Conservation (phyloP, 2,797 vertebrate species). For the Propithecus deckenii region DNA sequence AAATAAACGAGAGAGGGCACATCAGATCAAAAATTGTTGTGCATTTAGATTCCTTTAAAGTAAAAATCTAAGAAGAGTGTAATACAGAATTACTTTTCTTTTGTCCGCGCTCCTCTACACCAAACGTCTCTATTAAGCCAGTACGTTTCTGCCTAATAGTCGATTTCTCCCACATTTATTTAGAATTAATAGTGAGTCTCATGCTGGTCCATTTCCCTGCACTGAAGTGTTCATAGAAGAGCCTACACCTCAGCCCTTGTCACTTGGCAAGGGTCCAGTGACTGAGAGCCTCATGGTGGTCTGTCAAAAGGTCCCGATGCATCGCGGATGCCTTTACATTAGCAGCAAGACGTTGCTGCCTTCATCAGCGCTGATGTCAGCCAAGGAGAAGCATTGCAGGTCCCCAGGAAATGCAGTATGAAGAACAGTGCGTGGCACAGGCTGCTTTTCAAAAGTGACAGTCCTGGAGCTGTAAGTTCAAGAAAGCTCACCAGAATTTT, state of each 20-base stretch:
- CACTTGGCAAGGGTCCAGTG: constrained; percentile 62
- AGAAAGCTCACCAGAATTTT: constrained; percentile 29
- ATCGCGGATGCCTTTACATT: constrained; percentile 67
- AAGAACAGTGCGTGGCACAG: not conserved
- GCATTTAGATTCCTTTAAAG: not conserved
- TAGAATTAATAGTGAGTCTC: constrained; percentile 51
- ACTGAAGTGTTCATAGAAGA: constrained; percentile 53
- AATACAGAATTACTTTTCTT: not conserved
- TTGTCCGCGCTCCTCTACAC: not conserved
- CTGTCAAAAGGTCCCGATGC: constrained; percentile 61
- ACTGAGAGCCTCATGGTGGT: constrained; percentile 61
- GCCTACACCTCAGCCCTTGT: constrained; percentile 39
- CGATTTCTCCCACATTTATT: constrained; percentile 39
- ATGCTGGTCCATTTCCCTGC: not conserved
- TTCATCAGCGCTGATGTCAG: constrained; percentile 59
- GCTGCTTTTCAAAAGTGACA: not conserved
- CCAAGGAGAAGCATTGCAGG: not conserved
- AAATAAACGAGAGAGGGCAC: not conserved
- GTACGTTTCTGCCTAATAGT: not conserved
- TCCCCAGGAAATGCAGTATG: constrained; percentile 12
- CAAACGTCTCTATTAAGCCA: not conserved
- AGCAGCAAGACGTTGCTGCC: constrained; percentile 44
- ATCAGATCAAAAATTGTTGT: not conserved
- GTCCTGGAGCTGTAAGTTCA: not conserved
- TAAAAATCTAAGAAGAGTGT: not conserved